A percentile compares a stretch with the other conserved stretches of the same genome.
These are phyloP conservation scores for Phocides pigmalion DNA, from an alignment of 1,140 invertebrate species.

Conservation along the genomic window DNA sequence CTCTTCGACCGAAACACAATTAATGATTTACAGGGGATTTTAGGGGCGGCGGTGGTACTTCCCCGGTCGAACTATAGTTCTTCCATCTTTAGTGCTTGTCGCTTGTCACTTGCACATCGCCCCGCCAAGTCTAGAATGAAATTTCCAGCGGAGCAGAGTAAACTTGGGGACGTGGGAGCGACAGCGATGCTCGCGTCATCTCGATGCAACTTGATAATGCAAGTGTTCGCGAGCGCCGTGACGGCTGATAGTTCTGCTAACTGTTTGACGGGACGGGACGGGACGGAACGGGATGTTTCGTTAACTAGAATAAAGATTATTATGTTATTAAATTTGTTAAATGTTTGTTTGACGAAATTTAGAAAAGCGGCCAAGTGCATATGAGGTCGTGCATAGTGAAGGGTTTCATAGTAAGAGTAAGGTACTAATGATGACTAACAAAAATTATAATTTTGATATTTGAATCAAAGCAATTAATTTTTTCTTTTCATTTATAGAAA, in stretches of 20 bases:
- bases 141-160: slow-evolving; percentile 73
- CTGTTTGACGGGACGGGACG: slow-evolving; percentile 11
- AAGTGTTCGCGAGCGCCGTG: slow-evolving; percentile 38
- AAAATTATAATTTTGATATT: too few relatives aligned
- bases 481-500: too few relatives aligned
- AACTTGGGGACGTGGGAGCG: slow-evolving; percentile 76
- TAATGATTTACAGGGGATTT: too few relatives aligned
- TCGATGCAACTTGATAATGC: slow-evolving; percentile 76
- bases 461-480: too few relatives aligned
- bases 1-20: too few relatives aligned
- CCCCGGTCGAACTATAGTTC: too few relatives aligned
- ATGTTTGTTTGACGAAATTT: too few relatives aligned
- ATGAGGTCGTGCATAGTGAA: too few relatives aligned
- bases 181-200: slow-evolving; percentile 73
- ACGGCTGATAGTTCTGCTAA: slow-evolving; percentile 35
- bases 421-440: too few relatives aligned
- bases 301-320: slow-evolving; percentile 3
- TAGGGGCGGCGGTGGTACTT: too few relatives aligned
- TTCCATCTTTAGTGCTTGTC: not conserved
- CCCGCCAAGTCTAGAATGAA: slow-evolving; percentile 71
- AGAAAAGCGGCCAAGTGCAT: too few relatives aligned
- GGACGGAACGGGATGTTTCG: slow-evolving; percentile 2
- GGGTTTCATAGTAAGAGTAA: too few relatives aligned
- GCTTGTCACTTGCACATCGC: slow-evolving; percentile 37
- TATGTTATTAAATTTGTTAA: not conserved